Evolutionary conservation across 2,888 invertebrate genomes (phyloP).

Genomic region (Phoronis australis): DNA sequence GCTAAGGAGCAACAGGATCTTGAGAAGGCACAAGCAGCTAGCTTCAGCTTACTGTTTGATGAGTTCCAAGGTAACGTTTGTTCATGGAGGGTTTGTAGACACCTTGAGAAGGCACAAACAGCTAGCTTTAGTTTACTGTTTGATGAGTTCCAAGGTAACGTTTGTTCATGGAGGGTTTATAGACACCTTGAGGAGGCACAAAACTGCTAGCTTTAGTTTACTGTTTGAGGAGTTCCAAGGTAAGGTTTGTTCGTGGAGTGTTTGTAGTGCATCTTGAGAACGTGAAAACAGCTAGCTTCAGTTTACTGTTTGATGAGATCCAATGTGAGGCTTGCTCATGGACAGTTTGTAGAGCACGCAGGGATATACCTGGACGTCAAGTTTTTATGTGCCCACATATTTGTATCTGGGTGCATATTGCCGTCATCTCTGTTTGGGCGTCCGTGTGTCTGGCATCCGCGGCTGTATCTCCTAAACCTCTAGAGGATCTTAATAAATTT

Average conservation of each 20-base stretch:
- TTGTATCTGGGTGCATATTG: too few species aligned
- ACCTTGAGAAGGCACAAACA: slow-evolving; percentile 60
- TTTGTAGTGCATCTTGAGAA: slow-evolving; percentile 53
- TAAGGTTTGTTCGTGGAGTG: too few species aligned
- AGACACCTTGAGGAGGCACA: slow-evolving; percentile 62
- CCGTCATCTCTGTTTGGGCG: too few species aligned
- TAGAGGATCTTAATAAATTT: too few species aligned
- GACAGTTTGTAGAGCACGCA: too few species aligned
- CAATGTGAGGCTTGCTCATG: too few species aligned
- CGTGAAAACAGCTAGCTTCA: slow-evolving; percentile 62
- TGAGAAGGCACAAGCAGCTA: slow-evolving; percentile 61
- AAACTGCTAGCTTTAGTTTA: slow-evolving; percentile 58
- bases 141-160: slow-evolving; percentile 82
- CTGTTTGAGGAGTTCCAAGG: slow-evolving; percentile 85
- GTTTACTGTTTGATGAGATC: slow-evolving; percentile 75
- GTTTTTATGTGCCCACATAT: too few species aligned
- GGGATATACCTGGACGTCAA: too few species aligned
- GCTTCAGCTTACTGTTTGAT: slow-evolving; percentile 69
- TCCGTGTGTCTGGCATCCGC: too few species aligned
- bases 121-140: slow-evolving; percentile 65
- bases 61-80: slow-evolving; percentile 81
- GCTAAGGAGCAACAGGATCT: slow-evolving; percentile 54
- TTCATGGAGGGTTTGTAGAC: too few species aligned
- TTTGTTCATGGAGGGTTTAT: too few species aligned
- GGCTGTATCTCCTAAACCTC: too few species aligned